Percentiles rank a stretch among this genome's conserved stretches.
These are phyloP conservation scores for Isurus oxyrinchus DNA, from an alignment of 2,113 vertebrate species.

Conservation along the genomic window DNA sequence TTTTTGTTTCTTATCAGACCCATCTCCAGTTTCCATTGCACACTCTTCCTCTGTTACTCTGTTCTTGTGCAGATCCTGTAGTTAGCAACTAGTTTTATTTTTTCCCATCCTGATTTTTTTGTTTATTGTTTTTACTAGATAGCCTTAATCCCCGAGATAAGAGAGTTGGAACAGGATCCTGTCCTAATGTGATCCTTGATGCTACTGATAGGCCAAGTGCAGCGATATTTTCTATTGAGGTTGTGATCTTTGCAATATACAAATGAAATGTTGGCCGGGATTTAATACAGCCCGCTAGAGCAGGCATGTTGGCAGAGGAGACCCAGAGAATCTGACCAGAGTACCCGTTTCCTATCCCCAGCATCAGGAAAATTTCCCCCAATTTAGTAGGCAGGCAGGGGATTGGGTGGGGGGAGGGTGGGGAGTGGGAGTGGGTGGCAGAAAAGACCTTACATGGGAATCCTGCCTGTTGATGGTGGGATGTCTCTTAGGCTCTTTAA, in stretches of 20 bases:
- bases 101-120: background rate
- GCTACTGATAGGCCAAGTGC: background rate
- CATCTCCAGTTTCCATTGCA: background rate
- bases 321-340: too few relatives aligned
- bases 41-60: background rate
- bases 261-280: background rate
- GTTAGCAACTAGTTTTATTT: background rate
- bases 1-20: background rate
- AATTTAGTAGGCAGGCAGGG: background rate
- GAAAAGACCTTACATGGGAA: background rate
- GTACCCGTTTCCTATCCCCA: too few relatives aligned
- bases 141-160: slow-evolving; percentile 1
- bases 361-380: background rate
- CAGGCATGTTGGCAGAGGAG: background rate
- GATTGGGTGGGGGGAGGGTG: too few relatives aligned
- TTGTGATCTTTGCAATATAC: background rate
- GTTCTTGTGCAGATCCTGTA: background rate
- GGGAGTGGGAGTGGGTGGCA: too few relatives aligned
- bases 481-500: too few relatives aligned
- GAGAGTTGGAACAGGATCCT: background rate
- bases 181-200: background rate
- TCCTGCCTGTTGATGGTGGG: too few relatives aligned
- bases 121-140: background rate
- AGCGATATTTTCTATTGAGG: background rate
- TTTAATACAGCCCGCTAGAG: too few relatives aligned